Percentiles rank a stretch among this genome's conserved stretches.
Conservation (phyloP, 2,113 vertebrate genomes). For the Eurystomus gularis region DNA sequence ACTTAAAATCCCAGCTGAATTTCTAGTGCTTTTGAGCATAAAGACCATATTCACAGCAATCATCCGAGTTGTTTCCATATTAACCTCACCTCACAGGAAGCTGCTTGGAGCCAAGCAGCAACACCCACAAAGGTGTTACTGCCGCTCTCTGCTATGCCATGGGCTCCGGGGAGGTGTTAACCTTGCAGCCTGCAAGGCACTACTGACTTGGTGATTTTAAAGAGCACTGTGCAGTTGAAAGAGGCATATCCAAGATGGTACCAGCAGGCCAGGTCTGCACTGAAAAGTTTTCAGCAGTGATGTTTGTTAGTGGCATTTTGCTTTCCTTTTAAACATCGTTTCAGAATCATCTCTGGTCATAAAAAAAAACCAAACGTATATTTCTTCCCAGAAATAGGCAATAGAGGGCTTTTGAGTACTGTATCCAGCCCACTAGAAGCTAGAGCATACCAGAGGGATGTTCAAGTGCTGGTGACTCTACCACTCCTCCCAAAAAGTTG, state of each 20-base stretch:
- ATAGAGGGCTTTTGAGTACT: rapidly evolving
- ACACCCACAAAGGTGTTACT: neutral
- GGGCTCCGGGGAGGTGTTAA: neutral
- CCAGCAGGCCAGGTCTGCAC: neutral
- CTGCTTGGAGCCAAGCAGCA: neutral
- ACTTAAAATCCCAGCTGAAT: neutral
- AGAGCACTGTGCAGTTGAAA: neutral
- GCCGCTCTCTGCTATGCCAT: rapidly evolving
- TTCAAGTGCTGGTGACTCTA: neutral
- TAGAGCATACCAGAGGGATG: neutral
- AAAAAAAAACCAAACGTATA: neutral
- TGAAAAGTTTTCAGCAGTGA: neutral
- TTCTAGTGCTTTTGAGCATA: neutral
- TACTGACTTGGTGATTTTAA: neutral
- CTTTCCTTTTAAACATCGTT: neutral
- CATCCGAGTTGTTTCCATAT: neutral
- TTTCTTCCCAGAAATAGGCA: neutral
- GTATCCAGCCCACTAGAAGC: neutral
- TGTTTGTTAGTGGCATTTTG: neutral
- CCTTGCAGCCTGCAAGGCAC: neutral
- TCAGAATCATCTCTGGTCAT: neutral
- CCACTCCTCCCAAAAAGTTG: neutral
- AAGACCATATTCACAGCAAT: neutral
- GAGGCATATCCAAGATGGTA: neutral
- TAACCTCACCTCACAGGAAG: slow-evolving; percentile 2